phyloP scores from a whole-genome alignment of 2,113 vertebrate genomes.

The Limanda limanda region DNA sequence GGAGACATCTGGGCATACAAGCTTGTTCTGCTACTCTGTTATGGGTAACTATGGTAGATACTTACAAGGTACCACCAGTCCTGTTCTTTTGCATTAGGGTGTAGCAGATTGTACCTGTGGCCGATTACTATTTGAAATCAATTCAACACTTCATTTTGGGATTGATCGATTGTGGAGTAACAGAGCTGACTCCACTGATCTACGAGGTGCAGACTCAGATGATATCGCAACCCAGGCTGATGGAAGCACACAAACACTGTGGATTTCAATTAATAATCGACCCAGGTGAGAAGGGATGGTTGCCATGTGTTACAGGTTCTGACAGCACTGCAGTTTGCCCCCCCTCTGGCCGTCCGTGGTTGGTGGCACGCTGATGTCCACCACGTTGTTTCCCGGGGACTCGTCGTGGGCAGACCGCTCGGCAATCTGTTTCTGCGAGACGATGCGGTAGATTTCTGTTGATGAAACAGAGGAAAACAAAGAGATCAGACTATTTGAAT shows the following conservation, averaged over 20 bases:
- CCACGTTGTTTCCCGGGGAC: conserved; percentile 97
- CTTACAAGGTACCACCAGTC: conserved; percentile 62
- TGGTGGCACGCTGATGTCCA: conserved; percentile 97
- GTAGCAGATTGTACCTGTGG: conserved; percentile 69
- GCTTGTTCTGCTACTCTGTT: conserved; percentile 41
- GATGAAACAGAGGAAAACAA: conserved; percentile 1
- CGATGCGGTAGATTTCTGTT: conserved; percentile 97
- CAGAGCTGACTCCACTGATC: conserved; percentile 47
- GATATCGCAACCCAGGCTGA: conserved; percentile 45
- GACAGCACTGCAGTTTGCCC: conserved; percentile 98
- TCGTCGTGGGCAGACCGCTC: conserved; percentile 95
- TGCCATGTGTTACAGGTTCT: conserved; percentile 92
- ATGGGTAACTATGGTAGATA: conserved; percentile 40
- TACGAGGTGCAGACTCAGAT: conserved; percentile 61
- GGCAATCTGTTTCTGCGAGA: conserved; percentile 97
- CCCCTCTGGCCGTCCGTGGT: conserved; percentile 96
- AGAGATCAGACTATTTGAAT: background rate
- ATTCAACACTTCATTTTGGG: conserved; percentile 54
- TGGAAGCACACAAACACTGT: conserved; percentile 57
- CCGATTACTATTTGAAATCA: conserved; percentile 73
- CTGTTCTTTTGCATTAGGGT: conserved; percentile 68
- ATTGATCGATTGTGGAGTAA: conserved; percentile 43
- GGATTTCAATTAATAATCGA: conserved; percentile 73
- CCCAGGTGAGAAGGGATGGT: conserved; percentile 66
- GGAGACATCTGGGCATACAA: conserved; percentile 37